Conservation (phyloP, 2,113 vertebrate genomes). For the Pyxicephalus adspersus region DNA sequence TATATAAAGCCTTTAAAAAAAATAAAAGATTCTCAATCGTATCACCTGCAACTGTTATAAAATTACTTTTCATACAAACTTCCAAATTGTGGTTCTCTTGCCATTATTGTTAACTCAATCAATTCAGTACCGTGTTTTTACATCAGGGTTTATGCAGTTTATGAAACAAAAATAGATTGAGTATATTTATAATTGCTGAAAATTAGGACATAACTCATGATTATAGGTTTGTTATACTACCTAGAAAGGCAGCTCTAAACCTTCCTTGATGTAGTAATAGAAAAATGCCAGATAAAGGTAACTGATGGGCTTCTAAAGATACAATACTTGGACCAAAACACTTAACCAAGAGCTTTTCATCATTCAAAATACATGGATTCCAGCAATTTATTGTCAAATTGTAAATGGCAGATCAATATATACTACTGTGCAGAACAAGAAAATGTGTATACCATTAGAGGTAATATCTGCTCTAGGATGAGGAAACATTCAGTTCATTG, state of each 20-base stretch:
- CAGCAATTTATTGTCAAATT: not conserved
- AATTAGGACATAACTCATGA: not conserved
- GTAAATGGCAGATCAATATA: slow-evolving; percentile 23
- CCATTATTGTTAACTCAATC: too few species aligned
- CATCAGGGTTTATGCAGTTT: too few species aligned
- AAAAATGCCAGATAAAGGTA: slow-evolving; percentile 7
- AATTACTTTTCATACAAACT: too few species aligned
- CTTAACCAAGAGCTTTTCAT: slow-evolving; percentile 5
- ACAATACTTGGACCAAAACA: slow-evolving; percentile 1
- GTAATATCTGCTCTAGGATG: not conserved
- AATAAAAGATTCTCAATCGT: too few species aligned
- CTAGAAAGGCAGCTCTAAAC: not conserved
- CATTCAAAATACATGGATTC: slow-evolving; percentile 15
- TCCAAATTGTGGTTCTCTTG: too few species aligned
- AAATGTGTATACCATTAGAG: not conserved
- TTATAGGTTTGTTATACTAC: not conserved
- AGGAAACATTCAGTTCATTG: not conserved
- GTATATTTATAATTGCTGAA: not conserved
- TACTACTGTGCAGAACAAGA: not conserved
- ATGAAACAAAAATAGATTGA: not conserved
- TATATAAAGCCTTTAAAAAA: too few species aligned
- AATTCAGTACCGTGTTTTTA: too few species aligned
- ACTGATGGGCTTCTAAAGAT: not conserved
- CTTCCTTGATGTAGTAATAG: not conserved
- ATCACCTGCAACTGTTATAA: too few species aligned